Evolutionary conservation across 2,113 vertebrate genomes (phyloP).

Genomic region (Pan troglodytes): DNA sequence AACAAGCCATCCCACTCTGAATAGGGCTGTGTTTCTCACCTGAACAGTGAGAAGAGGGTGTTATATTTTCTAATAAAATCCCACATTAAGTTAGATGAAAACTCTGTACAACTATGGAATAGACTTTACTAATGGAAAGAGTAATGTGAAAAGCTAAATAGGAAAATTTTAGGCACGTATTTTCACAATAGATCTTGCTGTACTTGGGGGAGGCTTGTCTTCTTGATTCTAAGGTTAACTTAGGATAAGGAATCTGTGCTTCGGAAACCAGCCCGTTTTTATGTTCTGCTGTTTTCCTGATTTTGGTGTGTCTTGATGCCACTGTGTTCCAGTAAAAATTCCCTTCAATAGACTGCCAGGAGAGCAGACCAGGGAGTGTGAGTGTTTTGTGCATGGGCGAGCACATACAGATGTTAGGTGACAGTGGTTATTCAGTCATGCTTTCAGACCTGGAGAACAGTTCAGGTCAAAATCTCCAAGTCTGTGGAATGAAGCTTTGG

Average conservation of each 20-base stretch:
- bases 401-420: neutral
- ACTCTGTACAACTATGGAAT: neutral
- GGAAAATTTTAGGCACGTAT: neutral
- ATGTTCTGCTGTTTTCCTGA: neutral
- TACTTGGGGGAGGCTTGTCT: neutral
- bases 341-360: neutral
- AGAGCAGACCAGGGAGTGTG: neutral
- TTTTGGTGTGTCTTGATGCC: neutral
- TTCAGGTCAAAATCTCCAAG: neutral
- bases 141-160: neutral
- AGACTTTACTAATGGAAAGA: neutral
- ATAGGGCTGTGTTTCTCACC: neutral
- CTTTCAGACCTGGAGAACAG: neutral
- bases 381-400: neutral
- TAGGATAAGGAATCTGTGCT: neutral
- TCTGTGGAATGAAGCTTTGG: neutral
- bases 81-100: neutral
- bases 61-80: neutral
- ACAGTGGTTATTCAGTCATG: neutral
- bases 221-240: constrained; percentile 43
- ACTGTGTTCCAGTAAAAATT: constrained; percentile 38
- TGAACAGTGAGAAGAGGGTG: neutral
- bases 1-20: neutral
- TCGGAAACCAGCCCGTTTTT: neutral
- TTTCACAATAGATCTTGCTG: neutral